phyloP scores from a whole-genome alignment of 2,113 vertebrate species.

The Pangasianodon hypophthalmus region DNA sequence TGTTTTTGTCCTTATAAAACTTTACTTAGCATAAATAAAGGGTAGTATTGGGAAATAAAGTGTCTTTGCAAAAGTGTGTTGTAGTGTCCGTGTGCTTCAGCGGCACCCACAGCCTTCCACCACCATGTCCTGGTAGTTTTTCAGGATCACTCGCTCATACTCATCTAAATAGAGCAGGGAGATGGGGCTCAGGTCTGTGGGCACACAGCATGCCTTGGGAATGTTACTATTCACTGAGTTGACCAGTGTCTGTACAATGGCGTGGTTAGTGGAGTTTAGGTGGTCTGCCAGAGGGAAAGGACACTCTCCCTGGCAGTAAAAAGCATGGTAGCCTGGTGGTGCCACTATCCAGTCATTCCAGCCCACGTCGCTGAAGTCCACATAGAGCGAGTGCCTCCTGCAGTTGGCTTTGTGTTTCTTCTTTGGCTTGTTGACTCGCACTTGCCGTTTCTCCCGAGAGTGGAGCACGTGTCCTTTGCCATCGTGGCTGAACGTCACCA shows the following conservation, averaged over 20 bases:
- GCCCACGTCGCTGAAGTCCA: constrained; percentile 89
- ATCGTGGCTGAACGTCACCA: constrained; percentile 86
- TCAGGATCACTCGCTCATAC: constrained; percentile 87
- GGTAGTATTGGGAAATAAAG: constrained; percentile 87
- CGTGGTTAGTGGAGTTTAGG: constrained; percentile 89
- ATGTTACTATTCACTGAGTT: constrained; percentile 90
- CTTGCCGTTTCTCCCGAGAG: constrained; percentile 83
- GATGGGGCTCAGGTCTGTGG: constrained; percentile 87
- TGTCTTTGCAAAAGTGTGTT: constrained; percentile 67
- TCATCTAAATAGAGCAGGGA: constrained; percentile 90
- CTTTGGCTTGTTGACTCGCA: constrained; percentile 76
- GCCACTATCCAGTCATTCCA: constrained; percentile 94
- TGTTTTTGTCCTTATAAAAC: constrained; percentile 67
- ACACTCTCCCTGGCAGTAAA: constrained; percentile 89
- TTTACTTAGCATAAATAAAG: constrained; percentile 86
- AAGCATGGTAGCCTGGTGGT: constrained; percentile 86
- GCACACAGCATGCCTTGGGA: constrained; percentile 89
- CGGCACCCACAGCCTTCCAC: constrained; percentile 90
- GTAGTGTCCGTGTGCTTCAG: constrained; percentile 58
- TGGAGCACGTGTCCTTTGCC: constrained; percentile 85
- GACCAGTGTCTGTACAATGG: constrained; percentile 89
- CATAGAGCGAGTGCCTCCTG: constrained; percentile 84
- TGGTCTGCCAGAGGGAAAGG: constrained; percentile 88
- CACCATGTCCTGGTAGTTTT: constrained; percentile 93
- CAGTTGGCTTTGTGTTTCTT: constrained; percentile 86